Base-by-base conservation (phyloP, 2,888 invertebrate genomes). In the Corbicula japonica region DNA sequence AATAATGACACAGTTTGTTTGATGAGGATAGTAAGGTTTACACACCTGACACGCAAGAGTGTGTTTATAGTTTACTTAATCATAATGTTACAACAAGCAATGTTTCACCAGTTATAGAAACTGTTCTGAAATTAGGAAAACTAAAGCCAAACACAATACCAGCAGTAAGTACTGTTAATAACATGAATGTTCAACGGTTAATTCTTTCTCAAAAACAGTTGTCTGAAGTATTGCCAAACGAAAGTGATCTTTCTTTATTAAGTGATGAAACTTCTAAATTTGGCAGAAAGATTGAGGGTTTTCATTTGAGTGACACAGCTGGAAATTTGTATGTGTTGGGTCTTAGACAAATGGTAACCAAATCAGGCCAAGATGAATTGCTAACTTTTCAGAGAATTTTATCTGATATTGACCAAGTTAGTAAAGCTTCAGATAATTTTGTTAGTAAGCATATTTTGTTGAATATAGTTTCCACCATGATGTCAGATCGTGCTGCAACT, bases 241-340 rank as follows among this genome's bases (percentile, higher is more conserved):
- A 58, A 58, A 34, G 35, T 18, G 21, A 32, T 38, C 8, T 60
- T 8, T 60, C 23, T 23, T 32, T 60, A 38, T 38, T n/a, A 38
- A 60, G 60, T 60, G 60, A 60, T 60, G 38, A 60, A 38, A 60
- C 60, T 12, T 60, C 41, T 6, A 60, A 60, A 38, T 60, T 21
- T 38, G 60, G 60, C 0, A 60, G 41, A 60, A 58, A 60, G 34
- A 23, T 38, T n/a, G 41, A 60, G 41, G 60, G 60, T 60, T 60
- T 38, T 18, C 60, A 60, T 23, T 21, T 60, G n/a, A 12, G 60
- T 60, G 23, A 60, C 26, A 41, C 35, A 5, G 23, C 35, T 1
- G 60, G 58, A n/a, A 2, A 60, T n/a, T 18, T 38, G 4, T 60
- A 60, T 38, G 60, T 60, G 3, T 32, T 60, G 12, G 60, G 60